phyloP scores from a whole-genome alignment of 1,140 invertebrate genomes.

The Drosophila albomicans region DNA sequence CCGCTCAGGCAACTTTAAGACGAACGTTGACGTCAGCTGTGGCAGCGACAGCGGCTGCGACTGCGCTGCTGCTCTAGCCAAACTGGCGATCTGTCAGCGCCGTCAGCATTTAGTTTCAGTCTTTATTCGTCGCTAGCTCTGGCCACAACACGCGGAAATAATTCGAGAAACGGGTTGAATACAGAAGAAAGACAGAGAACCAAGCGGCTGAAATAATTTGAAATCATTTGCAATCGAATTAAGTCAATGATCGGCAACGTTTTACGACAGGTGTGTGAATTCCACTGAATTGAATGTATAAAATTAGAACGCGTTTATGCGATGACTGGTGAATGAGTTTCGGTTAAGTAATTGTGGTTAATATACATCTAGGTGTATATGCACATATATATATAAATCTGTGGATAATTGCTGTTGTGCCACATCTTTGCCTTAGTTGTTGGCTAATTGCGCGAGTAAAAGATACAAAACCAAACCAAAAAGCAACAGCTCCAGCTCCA shows the following conservation, averaged over 20 bases:
- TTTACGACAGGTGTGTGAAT: constrained; percentile 30
- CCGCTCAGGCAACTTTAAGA: constrained; percentile 72
- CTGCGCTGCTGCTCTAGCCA: constrained; percentile 49
- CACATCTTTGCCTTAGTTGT: constrained; percentile 50
- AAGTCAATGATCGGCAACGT: constrained; percentile 34
- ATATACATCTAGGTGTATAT: constrained; percentile 30
- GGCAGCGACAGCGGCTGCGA: constrained; percentile 1
- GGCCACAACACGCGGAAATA: constrained; percentile 67
- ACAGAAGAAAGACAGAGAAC: constrained; percentile 15
- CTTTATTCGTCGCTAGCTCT: constrained; percentile 62
- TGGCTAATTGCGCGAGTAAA: constrained; percentile 76
- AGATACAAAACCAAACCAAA: constrained; percentile 42
- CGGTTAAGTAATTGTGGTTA: constrained; percentile 39
- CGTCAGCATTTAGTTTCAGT: constrained; percentile 58
- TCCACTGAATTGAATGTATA: constrained; percentile 2
- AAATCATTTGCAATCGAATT: constrained; percentile 50
- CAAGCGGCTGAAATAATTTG: constrained; percentile 13
- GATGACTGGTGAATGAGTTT: constrained; percentile 42
- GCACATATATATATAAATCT: constrained; percentile 18
- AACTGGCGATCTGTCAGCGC: constrained; percentile 68
- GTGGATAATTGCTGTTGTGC: constrained; percentile 25
- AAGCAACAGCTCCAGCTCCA: constrained; percentile 15
- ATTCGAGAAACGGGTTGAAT: neutral
- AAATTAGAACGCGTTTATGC: constrained; percentile 40
- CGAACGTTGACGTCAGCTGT: constrained; percentile 10